Percentiles rank a stretch among this genome's conserved stretches.
These are phyloP conservation scores for Sitta carolinensis DNA, from an alignment of 2,797 vertebrate species.

Conservation along the genomic window DNA sequence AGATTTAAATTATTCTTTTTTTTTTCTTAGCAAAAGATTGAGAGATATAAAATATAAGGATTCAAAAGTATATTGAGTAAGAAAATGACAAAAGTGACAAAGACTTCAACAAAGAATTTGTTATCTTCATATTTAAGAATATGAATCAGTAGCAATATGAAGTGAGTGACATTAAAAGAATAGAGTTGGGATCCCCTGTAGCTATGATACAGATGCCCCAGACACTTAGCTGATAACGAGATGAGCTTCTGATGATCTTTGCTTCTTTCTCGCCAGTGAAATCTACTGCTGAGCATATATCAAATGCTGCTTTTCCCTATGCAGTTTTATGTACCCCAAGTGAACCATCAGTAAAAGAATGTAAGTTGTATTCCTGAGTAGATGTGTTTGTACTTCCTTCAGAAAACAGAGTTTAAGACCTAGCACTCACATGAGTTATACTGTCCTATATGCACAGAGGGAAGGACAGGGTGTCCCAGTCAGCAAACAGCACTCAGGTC, in stretches of 20 bases:
- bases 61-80: not conserved
- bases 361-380: not conserved
- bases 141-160: not conserved
- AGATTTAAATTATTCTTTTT: not conserved
- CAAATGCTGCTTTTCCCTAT: not conserved
- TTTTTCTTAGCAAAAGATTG: not conserved
- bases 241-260: not conserved
- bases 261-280: not conserved
- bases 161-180: not conserved
- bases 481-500: fast-evolving
- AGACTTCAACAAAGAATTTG: not conserved
- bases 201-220: not conserved
- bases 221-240: not conserved
- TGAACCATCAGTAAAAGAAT: not conserved
- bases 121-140: not conserved
- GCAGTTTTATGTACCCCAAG: not conserved
- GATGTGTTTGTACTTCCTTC: not conserved
- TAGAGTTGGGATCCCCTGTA: not conserved
- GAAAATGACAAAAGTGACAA: not conserved
- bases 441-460: not conserved
- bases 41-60: not conserved
- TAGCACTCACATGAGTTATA: not conserved
- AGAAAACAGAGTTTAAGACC: not conserved
- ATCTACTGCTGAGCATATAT: not conserved
- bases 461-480: not conserved